Evolutionary conservation across 2,888 invertebrate genomes (phyloP).

Genomic region (Acheta domesticus): DNA sequence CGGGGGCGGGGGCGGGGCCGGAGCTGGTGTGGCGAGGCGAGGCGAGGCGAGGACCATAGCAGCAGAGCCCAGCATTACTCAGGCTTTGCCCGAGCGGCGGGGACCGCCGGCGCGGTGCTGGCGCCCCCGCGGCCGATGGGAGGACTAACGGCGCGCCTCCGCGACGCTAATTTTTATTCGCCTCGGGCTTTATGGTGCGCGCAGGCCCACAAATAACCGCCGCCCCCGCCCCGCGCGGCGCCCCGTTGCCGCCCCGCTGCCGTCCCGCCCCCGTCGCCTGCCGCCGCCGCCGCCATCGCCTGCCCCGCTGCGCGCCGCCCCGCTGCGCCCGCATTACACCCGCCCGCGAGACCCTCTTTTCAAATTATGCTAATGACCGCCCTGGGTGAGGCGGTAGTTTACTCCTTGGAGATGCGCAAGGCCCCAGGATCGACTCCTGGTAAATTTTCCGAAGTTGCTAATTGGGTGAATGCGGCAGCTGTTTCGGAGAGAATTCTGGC

Average conservation of each 20-base stretch:
- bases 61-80: neutral
- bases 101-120: neutral
- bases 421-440: too few relatives aligned
- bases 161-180: constrained; percentile 18
- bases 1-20: neutral
- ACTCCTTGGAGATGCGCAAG: too few relatives aligned
- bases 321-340: neutral
- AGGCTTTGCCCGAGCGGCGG: neutral
- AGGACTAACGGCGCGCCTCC: neutral
- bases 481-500: too few relatives aligned
- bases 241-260: neutral
- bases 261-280: neutral
- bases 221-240: neutral
- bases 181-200: neutral
- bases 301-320: neutral
- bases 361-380: neutral
- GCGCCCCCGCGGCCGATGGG: neutral
- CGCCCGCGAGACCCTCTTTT: neutral
- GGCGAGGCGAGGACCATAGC: neutral
- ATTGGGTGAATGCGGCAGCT: too few relatives aligned
- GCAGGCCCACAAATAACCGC: neutral
- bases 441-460: too few relatives aligned
- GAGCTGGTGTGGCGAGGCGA: neutral
- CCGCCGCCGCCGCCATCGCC: neutral
- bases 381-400: too few relatives aligned